These are phyloP conservation scores for Carettochelys insculpta DNA, from an alignment of 2,113 vertebrate genomes.

Conservation along the genomic window DNA sequence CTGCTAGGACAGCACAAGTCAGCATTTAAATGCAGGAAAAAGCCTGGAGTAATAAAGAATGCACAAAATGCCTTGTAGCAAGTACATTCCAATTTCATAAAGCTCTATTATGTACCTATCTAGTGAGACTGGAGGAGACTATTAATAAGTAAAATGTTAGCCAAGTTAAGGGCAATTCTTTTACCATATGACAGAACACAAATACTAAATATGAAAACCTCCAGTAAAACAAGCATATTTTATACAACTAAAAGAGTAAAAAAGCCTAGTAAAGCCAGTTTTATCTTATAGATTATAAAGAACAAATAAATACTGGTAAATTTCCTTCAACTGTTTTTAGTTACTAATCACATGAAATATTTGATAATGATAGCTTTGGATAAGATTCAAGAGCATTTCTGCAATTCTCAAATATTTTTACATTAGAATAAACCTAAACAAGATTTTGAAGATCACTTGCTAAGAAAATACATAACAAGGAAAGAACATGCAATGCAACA, in stretches of 20 bases:
- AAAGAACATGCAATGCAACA: slow-evolving; percentile 20
- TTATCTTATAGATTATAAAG: not conserved
- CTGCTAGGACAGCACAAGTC: slow-evolving; percentile 69
- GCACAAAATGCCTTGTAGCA: slow-evolving; percentile 47
- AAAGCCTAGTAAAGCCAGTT: not conserved
- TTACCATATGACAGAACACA: slow-evolving; percentile 6
- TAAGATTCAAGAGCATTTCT: slow-evolving; percentile 38
- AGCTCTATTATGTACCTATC: not conserved
- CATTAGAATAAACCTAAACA: slow-evolving; percentile 12
- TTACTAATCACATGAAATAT: slow-evolving; percentile 31
- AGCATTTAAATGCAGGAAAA: slow-evolving; percentile 57
- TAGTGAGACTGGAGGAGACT: slow-evolving; percentile 16
- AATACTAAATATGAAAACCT: not conserved
- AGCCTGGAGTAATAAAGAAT: slow-evolving; percentile 52
- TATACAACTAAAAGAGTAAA: slow-evolving; percentile 2
- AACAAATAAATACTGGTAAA: too few relatives aligned
- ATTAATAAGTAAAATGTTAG: slow-evolving; percentile 17
- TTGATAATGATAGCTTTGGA: not conserved
- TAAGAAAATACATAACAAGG: slow-evolving; percentile 25
- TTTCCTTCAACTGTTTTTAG: slow-evolving; percentile 34
- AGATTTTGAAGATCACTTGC: slow-evolving; percentile 12
- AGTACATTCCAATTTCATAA: not conserved
- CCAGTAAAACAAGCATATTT: slow-evolving; percentile 20
- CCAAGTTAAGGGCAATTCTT: slow-evolving; percentile 8
- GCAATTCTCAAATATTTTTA: not conserved